These are phyloP conservation scores for Cranoglanis bouderius DNA, from an alignment of 2,113 vertebrate genomes.

Conservation along the genomic window DNA sequence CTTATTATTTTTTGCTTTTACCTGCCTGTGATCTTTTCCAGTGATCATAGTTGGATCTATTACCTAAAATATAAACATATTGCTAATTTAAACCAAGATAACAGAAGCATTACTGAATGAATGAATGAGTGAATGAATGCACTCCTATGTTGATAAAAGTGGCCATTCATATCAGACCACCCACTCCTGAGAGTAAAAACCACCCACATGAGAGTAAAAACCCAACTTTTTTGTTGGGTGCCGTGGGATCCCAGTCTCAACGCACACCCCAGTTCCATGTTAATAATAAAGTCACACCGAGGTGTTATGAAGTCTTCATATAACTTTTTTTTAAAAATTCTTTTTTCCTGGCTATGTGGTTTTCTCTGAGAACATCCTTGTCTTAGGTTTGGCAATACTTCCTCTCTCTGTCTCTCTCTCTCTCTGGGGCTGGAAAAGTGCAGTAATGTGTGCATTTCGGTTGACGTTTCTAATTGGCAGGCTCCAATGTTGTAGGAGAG, in stretches of 20 bases:
- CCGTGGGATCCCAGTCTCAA: neutral
- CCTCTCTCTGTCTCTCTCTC: slow-evolving; percentile 5
- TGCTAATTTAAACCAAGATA: neutral
- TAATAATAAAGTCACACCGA: slow-evolving; percentile 75
- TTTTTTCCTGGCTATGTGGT: slow-evolving; percentile 50
- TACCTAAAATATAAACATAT: neutral
- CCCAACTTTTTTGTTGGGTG: neutral
- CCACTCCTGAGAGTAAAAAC: neutral
- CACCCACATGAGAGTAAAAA: neutral
- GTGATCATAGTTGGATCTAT: neutral
- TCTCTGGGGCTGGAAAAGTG: slow-evolving; percentile 62
- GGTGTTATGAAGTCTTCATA: slow-evolving; percentile 42
- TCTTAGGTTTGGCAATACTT: slow-evolving; percentile 53
- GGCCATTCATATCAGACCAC: neutral
- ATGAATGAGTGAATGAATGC: neutral
- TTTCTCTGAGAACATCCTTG: slow-evolving; percentile 51
- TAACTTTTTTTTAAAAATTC: too few species aligned
- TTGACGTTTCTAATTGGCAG: slow-evolving; percentile 54
- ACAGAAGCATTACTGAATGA: neutral
- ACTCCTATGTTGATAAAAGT: neutral
- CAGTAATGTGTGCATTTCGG: slow-evolving; percentile 62
- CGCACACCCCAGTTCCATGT: slow-evolving; percentile 51
- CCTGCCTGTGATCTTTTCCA: neutral
- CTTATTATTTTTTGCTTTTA: neutral
- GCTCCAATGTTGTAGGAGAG: slow-evolving; percentile 36